A percentile compares a stretch with the other conserved stretches of the same genome.
Evolutionary conservation across 2,888 invertebrate species (phyloP).

Genomic region (Acrobasis suavella): DNA sequence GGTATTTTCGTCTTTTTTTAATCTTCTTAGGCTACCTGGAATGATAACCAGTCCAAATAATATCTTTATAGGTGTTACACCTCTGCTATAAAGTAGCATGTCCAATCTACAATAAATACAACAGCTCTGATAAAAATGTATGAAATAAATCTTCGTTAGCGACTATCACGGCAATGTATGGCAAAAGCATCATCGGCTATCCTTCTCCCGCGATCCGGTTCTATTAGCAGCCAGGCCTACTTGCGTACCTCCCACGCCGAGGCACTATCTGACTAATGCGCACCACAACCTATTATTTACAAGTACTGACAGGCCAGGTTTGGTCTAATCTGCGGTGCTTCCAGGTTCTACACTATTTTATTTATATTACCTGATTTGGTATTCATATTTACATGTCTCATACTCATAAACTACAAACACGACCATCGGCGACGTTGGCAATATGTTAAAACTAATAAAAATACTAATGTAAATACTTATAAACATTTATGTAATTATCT

Average conservation of each 20-base stretch:
- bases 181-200: conserved; percentile 5
- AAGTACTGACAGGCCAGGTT: conserved; percentile 49
- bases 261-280: conserved; percentile 70
- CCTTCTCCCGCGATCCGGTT: conserved; percentile 11
- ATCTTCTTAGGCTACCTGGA: too few relatives aligned
- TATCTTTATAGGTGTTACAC: too few relatives aligned
- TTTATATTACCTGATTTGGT: conserved; percentile 48
- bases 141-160: conserved; percentile 17
- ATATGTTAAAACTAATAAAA: too few relatives aligned
- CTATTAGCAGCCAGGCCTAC: conserved; percentile 40
- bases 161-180: conserved; percentile 13
- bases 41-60: too few relatives aligned
- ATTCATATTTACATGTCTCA: conserved; percentile 33
- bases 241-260: conserved; percentile 53
- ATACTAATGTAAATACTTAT: too few relatives aligned
- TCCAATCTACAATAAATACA: neutral
- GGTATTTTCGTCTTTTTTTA: too few relatives aligned
- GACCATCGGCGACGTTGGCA: too few relatives aligned
- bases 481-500: too few relatives aligned
- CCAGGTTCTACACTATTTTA: conserved; percentile 40
- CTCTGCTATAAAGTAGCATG: too few relatives aligned
- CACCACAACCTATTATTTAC: conserved; percentile 68
- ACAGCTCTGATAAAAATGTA: neutral
- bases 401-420: neutral
- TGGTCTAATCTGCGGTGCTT: conserved; percentile 54